Percentiles rank a stretch among this genome's conserved stretches.
Evolutionary conservation across 1,140 invertebrate genomes (phyloP).

Genomic region (Cotesia glomerata): DNA sequence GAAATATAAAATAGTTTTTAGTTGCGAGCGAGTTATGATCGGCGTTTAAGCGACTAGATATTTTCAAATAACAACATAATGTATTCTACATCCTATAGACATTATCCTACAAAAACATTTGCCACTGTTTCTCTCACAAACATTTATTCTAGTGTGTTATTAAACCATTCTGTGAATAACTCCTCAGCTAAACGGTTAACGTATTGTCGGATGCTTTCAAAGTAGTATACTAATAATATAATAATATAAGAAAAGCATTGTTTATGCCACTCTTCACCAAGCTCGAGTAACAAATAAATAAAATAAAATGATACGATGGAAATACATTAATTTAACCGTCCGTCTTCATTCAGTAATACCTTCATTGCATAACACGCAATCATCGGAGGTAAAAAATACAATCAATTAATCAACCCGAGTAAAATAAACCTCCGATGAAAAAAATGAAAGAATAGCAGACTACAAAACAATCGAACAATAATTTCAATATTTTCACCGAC

Average conservation of each 20-base stretch:
- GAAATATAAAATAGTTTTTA: not conserved
- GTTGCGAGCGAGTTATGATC: slow-evolving; percentile 1
- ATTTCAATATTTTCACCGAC: not conserved
- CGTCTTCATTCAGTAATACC: too few species aligned
- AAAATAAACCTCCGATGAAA: too few species aligned
- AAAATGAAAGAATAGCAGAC: too few species aligned
- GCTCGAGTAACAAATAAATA: too few species aligned
- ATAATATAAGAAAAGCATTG: too few species aligned
- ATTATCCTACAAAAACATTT: not conserved
- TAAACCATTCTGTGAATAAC: slow-evolving; percentile 51
- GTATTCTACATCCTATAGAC: not conserved
- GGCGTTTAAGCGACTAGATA: not conserved
- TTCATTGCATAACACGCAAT: too few species aligned
- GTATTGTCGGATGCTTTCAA: slow-evolving; percentile 22
- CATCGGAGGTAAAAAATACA: too few species aligned
- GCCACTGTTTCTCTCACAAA: slow-evolving; percentile 19
- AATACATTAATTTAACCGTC: too few species aligned
- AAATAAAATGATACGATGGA: too few species aligned
- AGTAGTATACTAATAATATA: not conserved
- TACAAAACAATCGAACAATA: too few species aligned
- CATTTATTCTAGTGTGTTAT: slow-evolving; percentile 46
- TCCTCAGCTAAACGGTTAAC: slow-evolving; percentile 42
- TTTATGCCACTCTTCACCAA: too few species aligned
- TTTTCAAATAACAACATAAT: not conserved
- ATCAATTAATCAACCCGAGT: too few species aligned